Evolutionary conservation across 1,140 invertebrate species (phyloP), one percentile per base, ranked within the genome.

Genomic region (Bombus polaris): DNA sequence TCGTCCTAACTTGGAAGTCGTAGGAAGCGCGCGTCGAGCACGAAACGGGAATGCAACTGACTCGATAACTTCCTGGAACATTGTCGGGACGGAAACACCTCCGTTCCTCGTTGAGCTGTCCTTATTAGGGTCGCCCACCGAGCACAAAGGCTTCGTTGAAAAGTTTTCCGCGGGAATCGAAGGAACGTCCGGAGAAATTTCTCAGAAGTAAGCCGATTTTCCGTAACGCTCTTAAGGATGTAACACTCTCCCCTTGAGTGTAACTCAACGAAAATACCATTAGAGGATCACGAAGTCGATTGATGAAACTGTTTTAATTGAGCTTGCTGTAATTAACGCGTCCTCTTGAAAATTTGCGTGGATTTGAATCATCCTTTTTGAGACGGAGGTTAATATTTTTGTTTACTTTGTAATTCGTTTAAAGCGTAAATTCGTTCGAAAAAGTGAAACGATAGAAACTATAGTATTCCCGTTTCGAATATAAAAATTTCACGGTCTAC

Each of bases 1-100:
- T 70, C n/a, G 66, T 32, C 32, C 39, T 35, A 68, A 81, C 59
- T 66, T 70, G 42, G 2, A 76, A 76, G 47, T 79, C 47, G 37
- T 47, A 22, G 53, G 42, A 78, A 86, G 35, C 75, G 77, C 70
- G 47, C 8, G 8, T 39, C 65, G 70, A 85, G 75, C 32, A n/a
- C 62, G 28, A 59, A 32, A 72, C n/a, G 53, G 39, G 57, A 59
- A 71, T 53, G 57, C 80, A 76, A 75, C 76, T 84, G 80, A 87
- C 65, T 47, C 62, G 65, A 32, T 44, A 82, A 88, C 71, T 87
- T 87, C 71, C 81, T 65, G 72, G 44, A 39, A 80, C 53, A 53
- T 70, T 22, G 42, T 18, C 37, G 65, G 42, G 22, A 39, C 68
- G 71, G 47, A 86, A 81, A 68, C 73, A 53, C 32, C 79, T 65